Base-by-base conservation (phyloP, 1,140 invertebrate species). In the Agraylea sexmaculata region DNA sequence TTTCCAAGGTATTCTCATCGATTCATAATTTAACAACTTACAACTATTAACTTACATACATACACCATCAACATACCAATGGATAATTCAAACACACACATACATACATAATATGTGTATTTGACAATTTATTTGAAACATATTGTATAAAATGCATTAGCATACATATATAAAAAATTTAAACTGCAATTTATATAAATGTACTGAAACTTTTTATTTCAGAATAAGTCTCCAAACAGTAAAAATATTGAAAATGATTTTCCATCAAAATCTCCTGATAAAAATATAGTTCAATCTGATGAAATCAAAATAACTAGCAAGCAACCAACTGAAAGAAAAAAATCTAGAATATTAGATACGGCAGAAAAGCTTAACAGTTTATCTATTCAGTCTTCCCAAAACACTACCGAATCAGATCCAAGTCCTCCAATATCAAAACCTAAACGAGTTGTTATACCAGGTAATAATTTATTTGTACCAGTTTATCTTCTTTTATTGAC, bases 361-460 rank as follows among this genome's bases (percentile, higher is more conserved):
- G 76, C 78, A 0, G 77, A 80, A 53, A 79, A 80, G 54, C 78
- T 80, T 51, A 77, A 78, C 52, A 75, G 74, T 47, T 52, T 77
- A 45, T 64, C 63, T 2, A 57, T 59, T 17, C 47, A 49, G 16
- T 43, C 47, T 13, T 12, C 3, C 11, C 4, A 15, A 46, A 41
- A 57, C 39, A 13, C 34, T 54, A 44, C 28, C 49, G 10, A 49
- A 59, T 48, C 53, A 19, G 51, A 60, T 12, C 45, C 52, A 10
- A 51, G 49, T 13, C 58, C 56, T 2, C 59, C 66, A 2, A 46
- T 50, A 17, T 70, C 79, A 20, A 85, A 85, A 56, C 77, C 78
- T 11, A 86, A 85, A 55, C 87, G 86, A 53, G 70, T 83, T 20
- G 74, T 81, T 45, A 79, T 87, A 53, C 78, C 83, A 11, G 83